phyloP scores from a whole-genome alignment of 2,797 vertebrate species.

The Lemur catta region DNA sequence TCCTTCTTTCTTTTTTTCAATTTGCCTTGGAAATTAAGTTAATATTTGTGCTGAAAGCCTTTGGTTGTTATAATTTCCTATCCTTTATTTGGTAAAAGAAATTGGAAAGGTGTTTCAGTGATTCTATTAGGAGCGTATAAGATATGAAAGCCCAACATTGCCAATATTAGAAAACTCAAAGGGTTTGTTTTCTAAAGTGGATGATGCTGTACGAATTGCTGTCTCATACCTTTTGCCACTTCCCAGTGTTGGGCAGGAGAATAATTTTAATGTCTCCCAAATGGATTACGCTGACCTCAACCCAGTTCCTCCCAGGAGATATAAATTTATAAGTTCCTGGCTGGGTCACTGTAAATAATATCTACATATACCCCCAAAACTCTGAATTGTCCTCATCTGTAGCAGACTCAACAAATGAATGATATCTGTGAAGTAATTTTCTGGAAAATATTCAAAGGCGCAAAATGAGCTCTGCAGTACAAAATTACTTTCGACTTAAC shows the following conservation, averaged over 20 bases:
- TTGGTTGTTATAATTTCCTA: not conserved
- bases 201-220: not conserved
- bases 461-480: constrained; percentile 18
- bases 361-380: not conserved
- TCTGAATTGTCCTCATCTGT: constrained; percentile 18
- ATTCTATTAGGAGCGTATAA: not conserved
- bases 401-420: not conserved
- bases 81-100: constrained; percentile 23
- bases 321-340: not conserved
- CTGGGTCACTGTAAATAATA: constrained; percentile 43
- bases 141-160: not conserved
- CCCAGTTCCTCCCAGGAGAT: not conserved
- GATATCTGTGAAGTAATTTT: constrained; percentile 40
- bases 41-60: not conserved
- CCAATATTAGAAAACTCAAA: constrained; percentile 29
- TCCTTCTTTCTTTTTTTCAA: not conserved
- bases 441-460: constrained; percentile 47
- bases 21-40: not conserved
- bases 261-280: constrained; percentile 43
- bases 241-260: constrained; percentile 32
- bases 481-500: constrained; percentile 29
- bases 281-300: not conserved
- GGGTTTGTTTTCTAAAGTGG: constrained; percentile 10
- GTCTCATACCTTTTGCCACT: not conserved
- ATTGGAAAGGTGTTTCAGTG: not conserved